These are phyloP conservation scores for Hippoglossus stenolepis DNA, from an alignment of 2,113 vertebrate genomes.

Conservation along the genomic window DNA sequence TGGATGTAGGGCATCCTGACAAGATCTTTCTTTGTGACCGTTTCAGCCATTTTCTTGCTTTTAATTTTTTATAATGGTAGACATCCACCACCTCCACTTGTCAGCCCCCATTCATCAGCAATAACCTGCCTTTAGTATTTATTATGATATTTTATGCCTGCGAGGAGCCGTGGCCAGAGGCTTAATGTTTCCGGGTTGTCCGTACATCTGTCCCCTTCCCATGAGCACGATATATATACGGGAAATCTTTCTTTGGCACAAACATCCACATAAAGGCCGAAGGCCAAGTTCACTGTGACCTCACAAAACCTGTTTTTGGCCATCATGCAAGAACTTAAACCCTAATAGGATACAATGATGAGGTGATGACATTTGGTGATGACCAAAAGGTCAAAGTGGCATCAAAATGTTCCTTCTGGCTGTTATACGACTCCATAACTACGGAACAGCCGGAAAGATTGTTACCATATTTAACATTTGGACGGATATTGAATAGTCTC, in stretches of 20 bases:
- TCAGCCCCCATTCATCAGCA: slow-evolving; percentile 1
- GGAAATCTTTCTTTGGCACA: background rate
- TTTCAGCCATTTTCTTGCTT: slow-evolving; percentile 35
- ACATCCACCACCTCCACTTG: background rate
- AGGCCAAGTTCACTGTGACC: background rate
- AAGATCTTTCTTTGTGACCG: slow-evolving; percentile 45
- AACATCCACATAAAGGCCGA: background rate
- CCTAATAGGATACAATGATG: background rate
- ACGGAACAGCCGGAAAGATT: background rate
- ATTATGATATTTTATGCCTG: background rate
- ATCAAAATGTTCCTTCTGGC: background rate
- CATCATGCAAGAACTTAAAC: background rate
- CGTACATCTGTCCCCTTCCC: background rate
- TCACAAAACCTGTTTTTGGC: background rate
- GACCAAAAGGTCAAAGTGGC: background rate
- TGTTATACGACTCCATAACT: background rate
- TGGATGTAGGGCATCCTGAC: slow-evolving; percentile 45
- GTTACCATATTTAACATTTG: background rate
- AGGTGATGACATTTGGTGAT: background rate
- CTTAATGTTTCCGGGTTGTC: background rate
- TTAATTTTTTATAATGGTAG: slow-evolving; percentile 10
- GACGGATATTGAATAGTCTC: background rate
- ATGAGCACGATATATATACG: background rate
- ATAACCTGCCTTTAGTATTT: slow-evolving; percentile 21
- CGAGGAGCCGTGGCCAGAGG: background rate